Evolutionary conservation across 2,888 invertebrate genomes (phyloP), one percentile per base, ranked within the genome.

Genomic region (Steinernema scapterisci): DNA sequence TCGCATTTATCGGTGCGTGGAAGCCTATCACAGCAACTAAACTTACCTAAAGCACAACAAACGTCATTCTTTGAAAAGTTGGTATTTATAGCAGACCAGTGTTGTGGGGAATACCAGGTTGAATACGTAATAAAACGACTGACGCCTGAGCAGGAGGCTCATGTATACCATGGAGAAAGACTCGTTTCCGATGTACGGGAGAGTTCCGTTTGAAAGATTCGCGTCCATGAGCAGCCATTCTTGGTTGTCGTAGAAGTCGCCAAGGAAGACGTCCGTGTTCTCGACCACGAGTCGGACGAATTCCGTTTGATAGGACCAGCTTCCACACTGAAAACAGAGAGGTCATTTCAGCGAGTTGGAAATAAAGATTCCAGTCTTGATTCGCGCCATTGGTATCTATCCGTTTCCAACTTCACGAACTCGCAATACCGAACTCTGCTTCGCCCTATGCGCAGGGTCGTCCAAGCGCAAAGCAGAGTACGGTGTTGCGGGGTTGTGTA

Each of bases 71-170:
- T 73, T 5, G 16, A 16, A 5, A 23, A 23, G 5, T 56, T 2
- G 27, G 75, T 7, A 63, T 72, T 38, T 9, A 13, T 71, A 74
- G 76, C 76, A 72, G 52, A 90, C 89, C 72, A 90, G 81, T 23
- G 89, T 86, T 77, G 89, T 89, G 5, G 90, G 90, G 81, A 90
- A 88, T 44, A 90, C 89, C 85, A 90, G 88, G 81, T 90, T 90
- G 86, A 90, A 90, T 31, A 90, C 87, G 81, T 90, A 90, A 81
- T 90, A 90, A 77, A 90, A 87, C 7, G 89, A 89, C 72, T 89
- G 88, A 21, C 90, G 82, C 73, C 88, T 76, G 23, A 87, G 73
- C 21, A 79, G 74, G 31, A 87, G 74, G 23, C 79, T 78, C 82
- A 86, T 82, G 23, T 78, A 77, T 6, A 86, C 83, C 81, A 84